Base-by-base conservation (phyloP, 2,797 vertebrate species). In the Hozukius guyotensis region DNA sequence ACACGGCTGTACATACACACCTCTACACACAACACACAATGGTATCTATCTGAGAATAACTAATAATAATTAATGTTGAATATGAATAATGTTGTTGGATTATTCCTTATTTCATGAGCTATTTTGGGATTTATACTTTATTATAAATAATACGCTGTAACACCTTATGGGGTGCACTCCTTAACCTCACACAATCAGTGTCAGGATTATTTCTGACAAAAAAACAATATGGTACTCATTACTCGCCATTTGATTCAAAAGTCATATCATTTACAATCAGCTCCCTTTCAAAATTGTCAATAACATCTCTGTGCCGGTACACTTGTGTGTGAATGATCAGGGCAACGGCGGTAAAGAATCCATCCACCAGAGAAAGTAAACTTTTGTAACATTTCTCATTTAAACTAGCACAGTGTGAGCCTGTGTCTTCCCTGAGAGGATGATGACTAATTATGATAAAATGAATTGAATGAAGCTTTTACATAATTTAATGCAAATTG, bases 361-460 rank as follows among this genome's bases (percentile, higher is more conserved):
- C 57, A 32, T 69, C 70, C 18, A 53, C 16, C 12, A 16, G 34
- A 77, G 38, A 64, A 25, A 42, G 31, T 34, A 56, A 67, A 56
- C 34, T 49, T 77, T 9, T 5, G 4, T 13, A 59, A 57, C 34
- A 57, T 81, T 81, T 82, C 71, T 77, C 57, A 83, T 72, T 78
- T 46, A 27, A 27, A 59, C 61, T 14, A 9, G 38, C 64, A 1
- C 31, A 76, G 27, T 29, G 31, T 75, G 36, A 77, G 31, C 13
- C 3, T 6, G 5, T 22, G 16, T 72, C 57, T 34, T 56, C 10
- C 20, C 36, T 49, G 36, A 70, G 49, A 83, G 14, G 53, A 68
- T 72, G 46, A 61, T 75, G 36, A 42, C 32, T 75, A 46, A 72
- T 83, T 70, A 68, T 63, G 73, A 83, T 76, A 22, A 65, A 73